Percentiles rank a stretch among this genome's conserved stretches.
These are phyloP conservation scores for Ophioninae sp. DNA, from an alignment of 2,888 invertebrate species.

Conservation along the genomic window DNA sequence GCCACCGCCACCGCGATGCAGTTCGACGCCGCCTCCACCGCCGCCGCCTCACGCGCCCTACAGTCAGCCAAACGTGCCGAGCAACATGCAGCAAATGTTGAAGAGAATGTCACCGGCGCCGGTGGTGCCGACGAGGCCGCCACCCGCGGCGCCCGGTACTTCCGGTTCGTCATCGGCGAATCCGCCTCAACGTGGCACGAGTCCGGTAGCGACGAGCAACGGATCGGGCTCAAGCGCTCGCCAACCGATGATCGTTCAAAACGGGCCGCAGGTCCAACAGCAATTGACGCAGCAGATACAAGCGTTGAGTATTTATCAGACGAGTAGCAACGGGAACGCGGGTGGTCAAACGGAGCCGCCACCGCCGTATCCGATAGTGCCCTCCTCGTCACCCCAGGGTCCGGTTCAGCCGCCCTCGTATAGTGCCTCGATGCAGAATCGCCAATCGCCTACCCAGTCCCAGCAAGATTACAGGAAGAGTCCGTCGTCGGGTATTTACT, in stretches of 20 bases:
- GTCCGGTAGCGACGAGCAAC: constrained; percentile 85
- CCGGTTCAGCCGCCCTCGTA: constrained; percentile 93
- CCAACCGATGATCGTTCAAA: constrained; percentile 91
- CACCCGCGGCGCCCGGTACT: constrained; percentile 83
- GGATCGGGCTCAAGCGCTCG: constrained; percentile 82
- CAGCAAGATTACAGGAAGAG: constrained; percentile 91
- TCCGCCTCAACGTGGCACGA: constrained; percentile 87
- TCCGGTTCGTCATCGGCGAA: constrained; percentile 76
- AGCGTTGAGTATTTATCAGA: constrained; percentile 89
- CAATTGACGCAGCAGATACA: constrained; percentile 95
- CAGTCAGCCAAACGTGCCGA: constrained; percentile 83
- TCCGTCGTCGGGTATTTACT: constrained; percentile 93
- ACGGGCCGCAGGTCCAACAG: constrained; percentile 89
- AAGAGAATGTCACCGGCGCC: constrained; percentile 90
- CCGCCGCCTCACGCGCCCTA: constrained; percentile 83
- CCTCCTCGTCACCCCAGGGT: constrained; percentile 82
- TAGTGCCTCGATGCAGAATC: constrained; percentile 92
- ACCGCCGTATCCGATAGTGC: constrained; percentile 83
- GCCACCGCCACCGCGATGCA: constrained; percentile 89
- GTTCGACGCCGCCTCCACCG: constrained; percentile 86
- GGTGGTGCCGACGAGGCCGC: constrained; percentile 86
- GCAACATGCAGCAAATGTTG: constrained; percentile 87
- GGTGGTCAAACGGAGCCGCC: constrained; percentile 80
- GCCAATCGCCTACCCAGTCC: constrained; percentile 92
- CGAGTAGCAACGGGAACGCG: constrained; percentile 80